phyloP scores from a whole-genome alignment of 53 echinoderm and acorn worm species.

The Antedon mediterranea region DNA sequence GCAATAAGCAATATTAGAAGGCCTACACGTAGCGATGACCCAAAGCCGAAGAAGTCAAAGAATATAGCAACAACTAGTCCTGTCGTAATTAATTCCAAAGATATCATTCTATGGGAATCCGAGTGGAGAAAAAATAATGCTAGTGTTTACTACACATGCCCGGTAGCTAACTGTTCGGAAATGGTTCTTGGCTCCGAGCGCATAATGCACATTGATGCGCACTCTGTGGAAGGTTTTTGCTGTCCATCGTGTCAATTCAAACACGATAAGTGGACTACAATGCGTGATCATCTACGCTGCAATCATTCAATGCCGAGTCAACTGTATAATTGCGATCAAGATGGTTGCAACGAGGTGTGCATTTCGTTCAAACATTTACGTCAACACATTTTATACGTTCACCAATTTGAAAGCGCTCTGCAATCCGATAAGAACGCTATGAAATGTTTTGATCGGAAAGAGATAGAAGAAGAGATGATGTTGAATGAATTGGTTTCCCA shows the following conservation, averaged over 20 bases:
- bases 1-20: no score
- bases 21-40: no score
- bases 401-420: background rate
- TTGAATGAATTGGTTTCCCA: no score
- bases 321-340: conserved; percentile 36
- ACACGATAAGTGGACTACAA: conserved; percentile 69
- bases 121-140: background rate
- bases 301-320: conserved; percentile 36
- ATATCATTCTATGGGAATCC: background rate
- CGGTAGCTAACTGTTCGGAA: background rate
- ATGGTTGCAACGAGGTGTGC: conserved; percentile 22
- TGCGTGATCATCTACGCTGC: conserved; percentile 63
- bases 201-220: conserved; percentile 43
- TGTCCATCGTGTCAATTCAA: conserved; percentile 59
- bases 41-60: background rate
- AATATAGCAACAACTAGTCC: background rate
- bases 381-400: conserved; percentile 37
- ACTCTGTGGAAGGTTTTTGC: conserved; percentile 60
- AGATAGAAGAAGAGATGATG: background rate
- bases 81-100: background rate
- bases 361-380: conserved; percentile 30
- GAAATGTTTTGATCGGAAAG: background rate
- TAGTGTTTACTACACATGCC: background rate
- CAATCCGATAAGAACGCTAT: background rate
- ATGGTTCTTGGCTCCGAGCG: conserved; percentile 34